phyloP scores from a whole-genome alignment of 2,797 vertebrate genomes.

The Crocidura indochinensis region DNA sequence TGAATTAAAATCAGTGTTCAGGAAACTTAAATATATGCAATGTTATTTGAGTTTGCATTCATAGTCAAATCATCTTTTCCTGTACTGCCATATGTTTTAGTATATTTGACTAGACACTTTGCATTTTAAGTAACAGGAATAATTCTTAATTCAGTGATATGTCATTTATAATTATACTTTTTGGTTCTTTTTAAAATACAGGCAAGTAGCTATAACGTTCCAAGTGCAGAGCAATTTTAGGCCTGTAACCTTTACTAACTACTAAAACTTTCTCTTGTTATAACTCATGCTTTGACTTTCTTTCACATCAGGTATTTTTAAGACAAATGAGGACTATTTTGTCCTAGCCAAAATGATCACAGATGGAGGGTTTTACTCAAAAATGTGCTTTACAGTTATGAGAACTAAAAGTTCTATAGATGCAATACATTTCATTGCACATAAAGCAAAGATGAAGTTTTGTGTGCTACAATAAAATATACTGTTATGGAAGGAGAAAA shows the following conservation, averaged over 20 bases:
- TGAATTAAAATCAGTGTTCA: neutral
- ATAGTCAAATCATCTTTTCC: constrained; percentile 22
- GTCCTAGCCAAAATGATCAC: constrained; percentile 52
- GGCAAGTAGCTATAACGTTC: constrained; percentile 56
- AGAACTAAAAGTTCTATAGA: neutral
- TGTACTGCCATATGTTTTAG: constrained; percentile 39
- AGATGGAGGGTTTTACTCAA: constrained; percentile 64
- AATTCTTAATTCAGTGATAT: constrained; percentile 44
- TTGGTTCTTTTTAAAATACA: constrained; percentile 57
- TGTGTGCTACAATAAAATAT: neutral
- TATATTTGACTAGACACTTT: constrained; percentile 57
- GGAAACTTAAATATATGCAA: neutral
- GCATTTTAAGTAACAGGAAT: constrained; percentile 71
- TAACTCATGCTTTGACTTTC: neutral
- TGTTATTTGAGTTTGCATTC: constrained; percentile 18
- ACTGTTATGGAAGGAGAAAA: neutral
- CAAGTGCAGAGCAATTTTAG: constrained; percentile 67
- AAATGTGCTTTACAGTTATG: constrained; percentile 1
- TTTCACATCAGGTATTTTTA: constrained; percentile 39
- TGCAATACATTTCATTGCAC: neutral
- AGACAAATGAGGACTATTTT: constrained; percentile 66
- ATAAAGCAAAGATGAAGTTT: constrained; percentile 29
- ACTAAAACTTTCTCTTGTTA: constrained; percentile 9
- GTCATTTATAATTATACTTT: constrained; percentile 25
- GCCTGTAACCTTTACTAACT: constrained; percentile 16